phyloP scores from a whole-genome alignment of 2,797 vertebrate species.

The Scleropages formosus region DNA sequence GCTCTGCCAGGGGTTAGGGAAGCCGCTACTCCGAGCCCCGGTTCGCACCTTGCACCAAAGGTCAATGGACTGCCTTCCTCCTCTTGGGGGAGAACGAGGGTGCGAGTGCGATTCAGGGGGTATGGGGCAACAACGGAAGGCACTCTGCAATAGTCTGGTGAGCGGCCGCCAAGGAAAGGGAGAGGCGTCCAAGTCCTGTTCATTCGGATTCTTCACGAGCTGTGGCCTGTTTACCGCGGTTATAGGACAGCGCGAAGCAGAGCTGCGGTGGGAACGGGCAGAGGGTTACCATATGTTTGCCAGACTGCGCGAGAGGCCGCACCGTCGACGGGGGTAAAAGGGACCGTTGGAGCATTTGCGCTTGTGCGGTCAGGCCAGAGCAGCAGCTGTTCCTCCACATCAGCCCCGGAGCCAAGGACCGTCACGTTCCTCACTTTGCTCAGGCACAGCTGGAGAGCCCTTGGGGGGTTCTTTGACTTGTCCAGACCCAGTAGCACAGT shows the following conservation, averaged over 20 bases:
- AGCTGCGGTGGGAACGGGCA: background rate
- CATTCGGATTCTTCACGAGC: too few relatives aligned
- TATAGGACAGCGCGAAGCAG: background rate
- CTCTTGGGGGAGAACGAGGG: slow-evolving; percentile 42
- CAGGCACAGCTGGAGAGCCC: background rate
- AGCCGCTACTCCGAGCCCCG: background rate
- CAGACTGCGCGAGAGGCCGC: too few relatives aligned
- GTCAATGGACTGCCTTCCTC: slow-evolving; percentile 35
- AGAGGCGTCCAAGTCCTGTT: too few relatives aligned
- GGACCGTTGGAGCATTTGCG: too few relatives aligned
- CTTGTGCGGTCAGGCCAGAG: too few relatives aligned
- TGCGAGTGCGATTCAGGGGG: slow-evolving; percentile 31
- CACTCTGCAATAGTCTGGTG: slow-evolving; percentile 28
- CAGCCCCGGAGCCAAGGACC: too few relatives aligned
- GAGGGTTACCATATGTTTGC: too few relatives aligned
- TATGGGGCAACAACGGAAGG: slow-evolving; percentile 42
- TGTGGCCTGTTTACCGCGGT: slow-evolving; percentile 36
- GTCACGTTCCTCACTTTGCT: too few relatives aligned
- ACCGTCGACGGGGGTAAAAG: too few relatives aligned
- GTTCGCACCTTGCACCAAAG: background rate
- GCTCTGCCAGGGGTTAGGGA: background rate
- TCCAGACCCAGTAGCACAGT: too few relatives aligned
- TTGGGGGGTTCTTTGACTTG: background rate
- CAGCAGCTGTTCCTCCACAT: too few relatives aligned
- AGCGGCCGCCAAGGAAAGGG: slow-evolving; percentile 53